phyloP scores from a whole-genome alignment of 2,888 invertebrate species.

The Caenorhabditis macrosperma region DNA sequence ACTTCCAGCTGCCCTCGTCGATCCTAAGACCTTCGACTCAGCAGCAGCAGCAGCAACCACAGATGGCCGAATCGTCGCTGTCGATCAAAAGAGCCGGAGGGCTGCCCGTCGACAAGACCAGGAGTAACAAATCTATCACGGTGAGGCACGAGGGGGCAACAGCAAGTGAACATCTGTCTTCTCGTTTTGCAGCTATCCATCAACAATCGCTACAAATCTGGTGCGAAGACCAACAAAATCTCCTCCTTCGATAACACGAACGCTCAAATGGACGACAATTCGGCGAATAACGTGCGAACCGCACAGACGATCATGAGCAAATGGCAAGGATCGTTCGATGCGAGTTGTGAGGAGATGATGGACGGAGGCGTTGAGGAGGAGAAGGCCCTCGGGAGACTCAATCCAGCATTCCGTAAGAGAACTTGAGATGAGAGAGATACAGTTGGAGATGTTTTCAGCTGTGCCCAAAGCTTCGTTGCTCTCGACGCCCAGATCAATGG shows the following conservation, averaged over 20 bases:
- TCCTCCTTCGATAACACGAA: conserved; percentile 67
- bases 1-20: conserved; percentile 71
- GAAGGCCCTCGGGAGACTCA: conserved; percentile 26
- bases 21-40: conserved; percentile 57
- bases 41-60: conserved; percentile 29
- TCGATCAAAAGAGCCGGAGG: conserved; percentile 60
- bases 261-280: conserved; percentile 70
- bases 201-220: conserved; percentile 69
- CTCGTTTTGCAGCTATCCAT: conserved; percentile 68
- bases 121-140: conserved; percentile 75
- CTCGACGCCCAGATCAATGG: conserved; percentile 61
- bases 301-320: conserved; percentile 69
- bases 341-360: conserved; percentile 62
- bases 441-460: conserved; percentile 20
- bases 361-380: conserved; percentile 57
- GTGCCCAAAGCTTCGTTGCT: conserved; percentile 57
- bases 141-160: conserved; percentile 42
- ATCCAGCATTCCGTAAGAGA: conserved; percentile 54
- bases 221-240: conserved; percentile 66
- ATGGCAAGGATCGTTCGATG: conserved; percentile 71
- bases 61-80: conserved; percentile 64
- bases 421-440: too few relatives aligned
- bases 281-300: conserved; percentile 66
- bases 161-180: background rate
- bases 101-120: conserved; percentile 64